A percentile compares a stretch with the other conserved stretches of the same genome.
Conservation (phyloP, 2,888 invertebrate species). For the Lycocerus yunnanus region DNA sequence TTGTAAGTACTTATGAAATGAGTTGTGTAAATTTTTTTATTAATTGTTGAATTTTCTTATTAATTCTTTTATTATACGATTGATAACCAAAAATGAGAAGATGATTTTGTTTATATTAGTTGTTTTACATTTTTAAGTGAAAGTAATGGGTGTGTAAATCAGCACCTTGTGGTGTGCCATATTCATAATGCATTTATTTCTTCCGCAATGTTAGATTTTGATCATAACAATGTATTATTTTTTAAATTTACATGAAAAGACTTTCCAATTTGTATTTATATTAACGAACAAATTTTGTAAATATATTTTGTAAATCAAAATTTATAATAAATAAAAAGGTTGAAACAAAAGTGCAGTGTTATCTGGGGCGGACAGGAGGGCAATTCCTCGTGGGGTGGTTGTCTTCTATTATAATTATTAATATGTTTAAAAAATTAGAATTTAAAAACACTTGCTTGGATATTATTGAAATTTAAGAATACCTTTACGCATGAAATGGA, state of each 20-base stretch:
- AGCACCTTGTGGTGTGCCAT: not conserved
- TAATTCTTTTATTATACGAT: not conserved
- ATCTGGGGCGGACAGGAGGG: no score
- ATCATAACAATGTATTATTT: not conserved
- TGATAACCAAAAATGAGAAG: not conserved
- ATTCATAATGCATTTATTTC: not conserved
- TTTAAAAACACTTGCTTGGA: no score
- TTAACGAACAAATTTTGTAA: not conserved
- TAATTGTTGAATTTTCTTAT: not conserved
- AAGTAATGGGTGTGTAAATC: not conserved
- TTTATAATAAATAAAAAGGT: not conserved
- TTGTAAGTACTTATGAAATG: not conserved
- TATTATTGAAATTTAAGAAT: no score
- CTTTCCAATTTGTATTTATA: not conserved
- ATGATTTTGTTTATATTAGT: not conserved
- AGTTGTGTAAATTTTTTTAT: not conserved
- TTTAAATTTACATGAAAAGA: not conserved
- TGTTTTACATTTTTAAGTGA: not conserved
- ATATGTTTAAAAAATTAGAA: no score
- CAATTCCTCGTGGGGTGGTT: no score
- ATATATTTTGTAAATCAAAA: not conserved
- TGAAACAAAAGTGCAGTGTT: not conserved
- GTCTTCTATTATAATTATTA: no score
- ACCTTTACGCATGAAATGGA: no score
- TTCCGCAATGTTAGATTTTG: not conserved